Evolutionary conservation across 2,888 invertebrate species (phyloP).

Genomic region (Caenorhabditis sinica): DNA sequence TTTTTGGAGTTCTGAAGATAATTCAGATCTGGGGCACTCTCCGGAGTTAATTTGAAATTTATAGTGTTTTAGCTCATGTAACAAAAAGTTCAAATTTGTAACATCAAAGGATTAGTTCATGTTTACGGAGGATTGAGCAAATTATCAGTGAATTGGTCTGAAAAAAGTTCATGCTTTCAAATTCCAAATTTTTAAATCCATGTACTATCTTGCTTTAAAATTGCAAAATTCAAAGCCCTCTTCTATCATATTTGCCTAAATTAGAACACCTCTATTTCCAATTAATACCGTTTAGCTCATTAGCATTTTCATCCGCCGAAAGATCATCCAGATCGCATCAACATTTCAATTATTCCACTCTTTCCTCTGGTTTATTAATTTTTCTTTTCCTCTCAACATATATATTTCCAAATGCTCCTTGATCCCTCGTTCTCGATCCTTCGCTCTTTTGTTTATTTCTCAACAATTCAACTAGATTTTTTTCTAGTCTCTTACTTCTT

Average conservation of each 20-base stretch:
- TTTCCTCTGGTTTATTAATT: background rate
- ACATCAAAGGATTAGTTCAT: no score
- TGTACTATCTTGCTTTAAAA: no score
- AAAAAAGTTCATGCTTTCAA: no score
- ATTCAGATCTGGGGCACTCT: no score
- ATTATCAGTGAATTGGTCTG: background rate
- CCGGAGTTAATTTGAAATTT: no score
- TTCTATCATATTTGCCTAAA: background rate
- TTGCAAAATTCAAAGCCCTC: no score
- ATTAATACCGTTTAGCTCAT: background rate
- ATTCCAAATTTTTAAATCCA: no score
- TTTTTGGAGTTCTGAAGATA: no score
- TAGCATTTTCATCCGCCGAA: background rate
- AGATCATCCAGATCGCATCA: background rate
- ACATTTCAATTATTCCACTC: background rate
- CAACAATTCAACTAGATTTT: background rate
- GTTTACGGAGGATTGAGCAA: background rate
- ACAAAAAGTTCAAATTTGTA: no score
- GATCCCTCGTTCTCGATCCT: background rate
- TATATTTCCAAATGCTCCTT: background rate
- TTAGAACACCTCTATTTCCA: background rate
- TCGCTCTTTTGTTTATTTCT: constrained; percentile 17
- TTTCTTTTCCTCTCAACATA: no score
- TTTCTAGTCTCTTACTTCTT: background rate
- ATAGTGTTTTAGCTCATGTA: no score